Evolutionary conservation across 1,140 invertebrate species (phyloP).

Genomic region (Heliothis subflexa): DNA sequence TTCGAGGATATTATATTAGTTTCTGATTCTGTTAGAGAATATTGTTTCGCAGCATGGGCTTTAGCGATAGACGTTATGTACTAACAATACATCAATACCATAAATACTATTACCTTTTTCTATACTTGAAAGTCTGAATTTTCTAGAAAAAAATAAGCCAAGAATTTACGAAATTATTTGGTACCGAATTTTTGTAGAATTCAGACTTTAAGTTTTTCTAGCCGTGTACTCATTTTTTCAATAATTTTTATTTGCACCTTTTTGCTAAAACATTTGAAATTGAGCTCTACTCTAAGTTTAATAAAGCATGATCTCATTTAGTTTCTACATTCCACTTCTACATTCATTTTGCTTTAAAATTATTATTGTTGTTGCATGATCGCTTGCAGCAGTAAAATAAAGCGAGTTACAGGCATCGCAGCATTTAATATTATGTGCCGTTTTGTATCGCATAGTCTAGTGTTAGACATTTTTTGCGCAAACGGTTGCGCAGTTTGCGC

Average conservation of each 20-base stretch:
- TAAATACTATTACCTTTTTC: background rate
- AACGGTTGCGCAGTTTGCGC: background rate
- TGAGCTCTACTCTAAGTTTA: background rate
- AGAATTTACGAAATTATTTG: background rate
- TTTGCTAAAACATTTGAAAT: background rate
- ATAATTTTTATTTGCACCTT: conserved; percentile 8
- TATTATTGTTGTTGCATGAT: background rate
- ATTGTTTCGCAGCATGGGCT: conserved; percentile 59
- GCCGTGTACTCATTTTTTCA: conserved; percentile 43
- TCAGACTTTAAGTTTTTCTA: conserved; percentile 7
- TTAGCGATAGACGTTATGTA: conserved; percentile 46
- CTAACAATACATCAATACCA: conserved; percentile 35
- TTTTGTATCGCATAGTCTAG: background rate
- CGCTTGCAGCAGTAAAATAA: conserved; percentile 3
- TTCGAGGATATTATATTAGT: conserved; percentile 19
- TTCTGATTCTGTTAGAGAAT: conserved; percentile 15
- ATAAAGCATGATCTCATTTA: conserved; percentile 4
- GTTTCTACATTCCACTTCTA: background rate
- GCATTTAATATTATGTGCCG: background rate
- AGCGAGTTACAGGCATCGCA: conserved; percentile 11
- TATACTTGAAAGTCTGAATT: background rate
- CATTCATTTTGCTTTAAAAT: background rate
- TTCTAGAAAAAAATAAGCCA: too few species aligned
- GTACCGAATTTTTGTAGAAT: background rate
- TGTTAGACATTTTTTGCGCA: conserved; percentile 1